Evolutionary conservation across 2,113 vertebrate species (phyloP).

Genomic region (Hemiprocne comata): DNA sequence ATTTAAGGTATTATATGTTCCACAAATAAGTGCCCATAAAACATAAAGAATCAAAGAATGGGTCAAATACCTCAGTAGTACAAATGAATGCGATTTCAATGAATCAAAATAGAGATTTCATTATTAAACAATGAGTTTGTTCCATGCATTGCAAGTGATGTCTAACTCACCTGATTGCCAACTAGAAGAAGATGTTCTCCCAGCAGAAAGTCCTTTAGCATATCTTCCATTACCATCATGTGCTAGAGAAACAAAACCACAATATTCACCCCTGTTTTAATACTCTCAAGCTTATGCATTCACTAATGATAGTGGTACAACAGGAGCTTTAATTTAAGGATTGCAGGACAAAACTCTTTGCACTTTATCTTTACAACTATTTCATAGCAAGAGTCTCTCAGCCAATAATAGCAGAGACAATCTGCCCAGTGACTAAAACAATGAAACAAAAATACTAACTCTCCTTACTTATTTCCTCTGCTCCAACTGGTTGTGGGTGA

Average conservation of each 20-base stretch:
- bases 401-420: background rate
- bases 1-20: background rate
- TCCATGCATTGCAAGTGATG: background rate
- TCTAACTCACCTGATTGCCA: constrained; percentile 92
- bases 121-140: background rate
- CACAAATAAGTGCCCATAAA: background rate
- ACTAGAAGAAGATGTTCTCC: constrained; percentile 95
- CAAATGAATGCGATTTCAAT: background rate
- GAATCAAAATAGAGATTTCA: background rate
- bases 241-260: constrained; percentile 78
- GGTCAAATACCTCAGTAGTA: background rate
- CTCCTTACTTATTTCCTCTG: background rate
- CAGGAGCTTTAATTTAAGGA: background rate
- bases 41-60: background rate
- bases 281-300: background rate
- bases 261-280: background rate
- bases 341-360: background rate
- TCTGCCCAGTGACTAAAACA: background rate
- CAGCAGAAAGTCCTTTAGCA: constrained; percentile 95
- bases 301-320: background rate
- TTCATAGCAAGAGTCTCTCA: background rate
- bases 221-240: constrained; percentile 95
- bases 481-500: background rate
- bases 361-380: background rate
- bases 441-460: background rate